Percentiles rank a stretch among this genome's conserved stretches.
These are phyloP conservation scores for Hymenochirus boettgeri DNA, from an alignment of 2,113 vertebrate genomes.

Conservation along the genomic window DNA sequence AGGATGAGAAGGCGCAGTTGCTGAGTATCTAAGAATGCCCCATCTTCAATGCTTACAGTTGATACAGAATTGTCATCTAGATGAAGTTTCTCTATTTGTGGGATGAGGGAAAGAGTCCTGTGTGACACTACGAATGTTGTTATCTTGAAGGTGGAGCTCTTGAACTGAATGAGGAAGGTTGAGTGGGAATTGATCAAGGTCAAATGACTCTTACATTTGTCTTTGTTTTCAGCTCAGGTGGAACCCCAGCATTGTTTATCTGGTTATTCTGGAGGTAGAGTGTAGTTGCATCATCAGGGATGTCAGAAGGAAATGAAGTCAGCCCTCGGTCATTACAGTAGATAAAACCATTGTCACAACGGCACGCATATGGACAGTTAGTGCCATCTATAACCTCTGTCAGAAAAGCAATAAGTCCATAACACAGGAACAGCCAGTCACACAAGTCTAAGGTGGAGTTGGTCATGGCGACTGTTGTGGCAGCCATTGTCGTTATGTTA, in stretches of 20 bases:
- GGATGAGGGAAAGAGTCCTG: constrained; percentile 74
- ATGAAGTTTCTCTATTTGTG: constrained; percentile 81
- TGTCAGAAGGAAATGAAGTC: no score
- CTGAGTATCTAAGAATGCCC: constrained; percentile 80
- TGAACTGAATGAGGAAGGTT: constrained; percentile 76
- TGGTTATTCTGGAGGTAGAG: no score
- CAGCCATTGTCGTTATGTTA: constrained; percentile 17
- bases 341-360: constrained; percentile 83
- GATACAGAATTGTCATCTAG: no score
- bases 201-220: constrained; percentile 76
- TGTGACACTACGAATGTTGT: constrained; percentile 81
- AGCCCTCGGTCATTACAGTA: constrained; percentile 92
- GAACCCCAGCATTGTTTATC: no score
- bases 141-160: constrained; percentile 91
- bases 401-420: no score
- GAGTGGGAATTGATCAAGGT: constrained; percentile 79
- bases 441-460: no score
- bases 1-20: constrained; percentile 79
- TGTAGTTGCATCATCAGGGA: no score
- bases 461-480: constrained; percentile 58
- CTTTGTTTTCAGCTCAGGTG: no score
- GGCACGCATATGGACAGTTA: constrained; percentile 77
- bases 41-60: no score
- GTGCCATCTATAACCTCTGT: constrained; percentile 63
- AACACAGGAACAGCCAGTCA: no score